phyloP scores from a whole-genome alignment of 2,113 vertebrate species.

The Hemichromis elongatus region DNA sequence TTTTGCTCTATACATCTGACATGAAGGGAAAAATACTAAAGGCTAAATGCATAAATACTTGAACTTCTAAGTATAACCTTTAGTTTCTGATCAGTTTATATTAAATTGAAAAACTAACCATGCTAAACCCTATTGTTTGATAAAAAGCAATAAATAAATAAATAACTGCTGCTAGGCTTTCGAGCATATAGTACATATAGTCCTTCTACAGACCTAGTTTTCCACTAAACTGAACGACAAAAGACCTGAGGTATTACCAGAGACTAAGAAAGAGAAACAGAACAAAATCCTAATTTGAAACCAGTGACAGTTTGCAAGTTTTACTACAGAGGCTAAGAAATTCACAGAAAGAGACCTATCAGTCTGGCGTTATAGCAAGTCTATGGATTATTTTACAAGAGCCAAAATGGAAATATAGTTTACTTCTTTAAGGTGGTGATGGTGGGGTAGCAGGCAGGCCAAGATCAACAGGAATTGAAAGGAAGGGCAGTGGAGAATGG shows the following conservation, averaged over 20 bases:
- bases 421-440: neutral
- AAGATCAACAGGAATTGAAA: neutral
- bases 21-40: neutral
- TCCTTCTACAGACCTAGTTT: neutral
- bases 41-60: neutral
- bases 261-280: neutral
- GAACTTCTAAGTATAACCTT: rapidly evolving
- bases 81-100: neutral
- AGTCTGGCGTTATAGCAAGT: neutral
- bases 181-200: neutral
- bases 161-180: rapidly evolving
- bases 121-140: neutral
- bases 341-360: neutral
- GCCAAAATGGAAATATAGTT: neutral
- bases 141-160: neutral
- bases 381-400: neutral
- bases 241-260: neutral
- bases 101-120: neutral
- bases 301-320: neutral
- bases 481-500: neutral
- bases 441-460: neutral
- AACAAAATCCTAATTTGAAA: neutral
- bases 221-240: neutral
- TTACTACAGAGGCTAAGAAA: neutral
- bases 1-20: neutral